These are phyloP conservation scores for Sebastes steindachneri DNA, from an alignment of 2,797 vertebrate genomes.

Conservation along the genomic window DNA sequence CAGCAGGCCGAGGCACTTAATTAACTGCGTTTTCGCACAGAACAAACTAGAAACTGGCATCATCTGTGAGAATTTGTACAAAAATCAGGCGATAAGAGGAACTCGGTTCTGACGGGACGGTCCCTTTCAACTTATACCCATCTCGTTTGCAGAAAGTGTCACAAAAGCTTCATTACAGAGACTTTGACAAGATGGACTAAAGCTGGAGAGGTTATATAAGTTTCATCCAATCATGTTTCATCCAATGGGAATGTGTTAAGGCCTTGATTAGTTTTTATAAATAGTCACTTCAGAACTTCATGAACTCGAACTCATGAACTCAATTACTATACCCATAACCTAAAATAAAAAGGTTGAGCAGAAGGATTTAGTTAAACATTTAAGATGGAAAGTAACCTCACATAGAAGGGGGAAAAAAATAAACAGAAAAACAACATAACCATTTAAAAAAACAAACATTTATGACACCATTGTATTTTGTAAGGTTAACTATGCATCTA, in stretches of 20 bases:
- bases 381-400: conserved; percentile 2
- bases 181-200: conserved; percentile 21
- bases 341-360: conserved; percentile 15
- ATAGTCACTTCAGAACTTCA: conserved; percentile 37
- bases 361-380: neutral
- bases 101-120: neutral
- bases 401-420: neutral
- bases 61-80: conserved; percentile 7
- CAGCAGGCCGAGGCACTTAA: conserved; percentile 60
- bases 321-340: conserved; percentile 1
- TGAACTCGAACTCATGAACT: conserved; percentile 13
- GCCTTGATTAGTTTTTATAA: conserved; percentile 44
- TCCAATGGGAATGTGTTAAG: conserved; percentile 13
- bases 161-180: neutral
- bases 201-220: neutral
- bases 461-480: neutral
- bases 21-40: conserved; percentile 49
- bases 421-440: neutral
- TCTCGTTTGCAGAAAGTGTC: neutral
- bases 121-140: conserved; percentile 2
- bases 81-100: conserved; percentile 2
- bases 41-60: conserved; percentile 33
- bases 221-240: conserved; percentile 14
- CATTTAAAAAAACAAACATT: neutral
- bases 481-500: neutral